A percentile compares a stretch with the other conserved stretches of the same genome.
Conservation (phyloP, 2,113 vertebrate genomes). For the Illadopsis cleaveri region DNA sequence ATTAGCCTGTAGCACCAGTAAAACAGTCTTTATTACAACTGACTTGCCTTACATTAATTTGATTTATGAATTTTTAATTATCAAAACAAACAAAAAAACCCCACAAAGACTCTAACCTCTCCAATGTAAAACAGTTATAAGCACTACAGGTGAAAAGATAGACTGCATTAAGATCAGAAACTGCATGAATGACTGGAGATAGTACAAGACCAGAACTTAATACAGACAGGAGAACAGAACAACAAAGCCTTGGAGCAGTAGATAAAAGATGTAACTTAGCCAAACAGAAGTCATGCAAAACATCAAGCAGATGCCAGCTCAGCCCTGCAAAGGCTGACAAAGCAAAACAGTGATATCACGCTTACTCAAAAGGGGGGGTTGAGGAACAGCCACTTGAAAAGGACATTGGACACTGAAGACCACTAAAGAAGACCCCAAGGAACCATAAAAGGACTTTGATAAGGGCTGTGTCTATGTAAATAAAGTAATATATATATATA, state of each 20-base stretch:
- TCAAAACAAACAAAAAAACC: background rate
- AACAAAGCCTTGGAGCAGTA: background rate
- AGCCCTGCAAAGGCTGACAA: background rate
- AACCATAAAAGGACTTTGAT: background rate
- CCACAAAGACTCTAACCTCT: background rate
- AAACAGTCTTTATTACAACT: background rate
- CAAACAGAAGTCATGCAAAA: background rate
- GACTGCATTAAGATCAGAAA: background rate
- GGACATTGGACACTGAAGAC: background rate
- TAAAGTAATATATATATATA: background rate
- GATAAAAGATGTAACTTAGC: background rate
- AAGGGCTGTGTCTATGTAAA: background rate
- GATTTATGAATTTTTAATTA: background rate
- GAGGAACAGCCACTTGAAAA: background rate
- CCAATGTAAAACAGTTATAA: background rate
- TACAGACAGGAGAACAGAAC: background rate
- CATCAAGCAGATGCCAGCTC: background rate
- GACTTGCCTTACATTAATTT: background rate
- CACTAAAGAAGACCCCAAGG: background rate
- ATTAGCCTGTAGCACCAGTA: background rate
- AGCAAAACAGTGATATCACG: background rate
- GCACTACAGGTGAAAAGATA: background rate
- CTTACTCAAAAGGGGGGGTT: background rate
- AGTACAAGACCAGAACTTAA: background rate
- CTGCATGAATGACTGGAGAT: background rate